A percentile compares a stretch with the other conserved stretches of the same genome.
Conservation (phyloP, 2,113 vertebrate species). For the Orthonyx spaldingii region DNA sequence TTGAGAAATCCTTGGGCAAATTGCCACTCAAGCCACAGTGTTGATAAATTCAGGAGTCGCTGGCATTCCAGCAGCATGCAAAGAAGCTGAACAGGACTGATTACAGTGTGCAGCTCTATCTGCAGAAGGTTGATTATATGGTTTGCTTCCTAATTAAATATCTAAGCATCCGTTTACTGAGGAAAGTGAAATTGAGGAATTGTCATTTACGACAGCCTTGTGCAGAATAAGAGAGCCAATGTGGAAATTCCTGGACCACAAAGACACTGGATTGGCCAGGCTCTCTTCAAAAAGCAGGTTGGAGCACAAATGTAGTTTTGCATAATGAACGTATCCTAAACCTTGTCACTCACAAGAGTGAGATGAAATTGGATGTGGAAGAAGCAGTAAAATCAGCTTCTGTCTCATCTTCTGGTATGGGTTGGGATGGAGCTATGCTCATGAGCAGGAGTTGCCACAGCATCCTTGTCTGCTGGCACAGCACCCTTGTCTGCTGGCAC, state of each 20-base stretch:
- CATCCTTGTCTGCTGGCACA: neutral
- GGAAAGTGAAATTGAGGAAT: conserved; percentile 3
- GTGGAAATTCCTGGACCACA: neutral
- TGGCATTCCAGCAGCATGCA: conserved; percentile 4
- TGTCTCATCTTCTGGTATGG: neutral
- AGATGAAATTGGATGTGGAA: neutral
- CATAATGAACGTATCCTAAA: neutral
- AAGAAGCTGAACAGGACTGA: neutral
- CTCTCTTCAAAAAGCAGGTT: neutral
- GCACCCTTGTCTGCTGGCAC: neutral
- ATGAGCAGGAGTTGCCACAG: neutral
- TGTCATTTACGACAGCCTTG: neutral
- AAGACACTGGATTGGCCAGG: neutral
- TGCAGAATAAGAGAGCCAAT: neutral
- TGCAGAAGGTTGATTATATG: conserved; percentile 33
- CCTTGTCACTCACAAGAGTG: neutral
- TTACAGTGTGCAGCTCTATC: neutral
- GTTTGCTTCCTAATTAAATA: conserved; percentile 54
- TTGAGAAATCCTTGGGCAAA: conserved; percentile 32
- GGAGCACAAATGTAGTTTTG: neutral
- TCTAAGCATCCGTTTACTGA: neutral
- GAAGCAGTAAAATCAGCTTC: neutral
- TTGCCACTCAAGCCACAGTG: neutral
- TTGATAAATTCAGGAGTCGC: conserved; percentile 28
- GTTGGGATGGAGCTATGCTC: neutral